These are phyloP conservation scores for Balaeniceps rex DNA, from an alignment of 2,113 vertebrate species.

Conservation along the genomic window DNA sequence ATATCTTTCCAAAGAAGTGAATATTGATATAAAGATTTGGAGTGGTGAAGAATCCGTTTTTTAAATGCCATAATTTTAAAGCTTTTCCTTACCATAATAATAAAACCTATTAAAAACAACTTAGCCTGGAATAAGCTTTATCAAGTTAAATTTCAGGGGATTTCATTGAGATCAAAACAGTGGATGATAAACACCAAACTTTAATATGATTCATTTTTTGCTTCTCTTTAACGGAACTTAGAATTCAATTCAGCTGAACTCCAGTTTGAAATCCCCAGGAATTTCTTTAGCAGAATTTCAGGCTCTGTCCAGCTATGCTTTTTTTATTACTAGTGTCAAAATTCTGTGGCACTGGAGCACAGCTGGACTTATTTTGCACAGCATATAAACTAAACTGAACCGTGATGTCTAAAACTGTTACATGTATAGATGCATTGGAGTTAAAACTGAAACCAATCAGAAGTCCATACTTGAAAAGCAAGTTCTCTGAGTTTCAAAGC, in stretches of 20 bases:
- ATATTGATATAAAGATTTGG: neutral
- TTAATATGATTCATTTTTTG: neutral
- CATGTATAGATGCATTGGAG: neutral
- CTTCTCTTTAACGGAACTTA: neutral
- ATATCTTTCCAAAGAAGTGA: neutral
- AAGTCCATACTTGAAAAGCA: neutral
- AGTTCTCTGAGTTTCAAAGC: neutral
- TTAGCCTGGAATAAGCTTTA: neutral
- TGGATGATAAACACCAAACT: neutral
- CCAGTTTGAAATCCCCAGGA: neutral
- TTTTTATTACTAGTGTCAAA: neutral
- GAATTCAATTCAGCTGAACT: neutral
- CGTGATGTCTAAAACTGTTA: neutral
- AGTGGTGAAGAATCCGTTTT: neutral
- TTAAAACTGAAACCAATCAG: neutral
- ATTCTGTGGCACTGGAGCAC: neutral
- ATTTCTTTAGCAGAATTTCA: neutral
- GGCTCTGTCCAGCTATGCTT: neutral
- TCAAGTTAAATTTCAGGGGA: neutral
- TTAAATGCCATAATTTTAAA: neutral
- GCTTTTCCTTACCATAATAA: neutral
- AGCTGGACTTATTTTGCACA: neutral
- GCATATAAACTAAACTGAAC: neutral
- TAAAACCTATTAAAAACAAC: neutral
- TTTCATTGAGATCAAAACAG: neutral